Conservation (phyloP, 2,888 invertebrate species). For the Cheilosia vernalis region DNA sequence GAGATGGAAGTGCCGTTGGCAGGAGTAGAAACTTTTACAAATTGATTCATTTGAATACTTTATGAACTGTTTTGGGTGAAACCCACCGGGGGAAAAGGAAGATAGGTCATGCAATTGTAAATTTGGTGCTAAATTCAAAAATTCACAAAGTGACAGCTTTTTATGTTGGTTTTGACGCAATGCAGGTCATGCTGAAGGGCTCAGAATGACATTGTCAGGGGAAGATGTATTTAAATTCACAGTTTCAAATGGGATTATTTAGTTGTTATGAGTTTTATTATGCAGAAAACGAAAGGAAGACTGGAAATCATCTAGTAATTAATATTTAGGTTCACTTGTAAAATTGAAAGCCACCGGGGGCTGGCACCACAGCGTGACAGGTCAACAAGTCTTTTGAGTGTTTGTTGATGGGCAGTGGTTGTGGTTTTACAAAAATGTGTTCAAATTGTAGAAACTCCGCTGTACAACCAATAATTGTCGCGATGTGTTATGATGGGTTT, state of each 20-base stretch:
- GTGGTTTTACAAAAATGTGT: no score
- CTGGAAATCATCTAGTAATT: no score
- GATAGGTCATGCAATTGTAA: neutral
- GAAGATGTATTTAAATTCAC: neutral
- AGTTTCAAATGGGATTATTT: neutral
- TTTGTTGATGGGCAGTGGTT: no score
- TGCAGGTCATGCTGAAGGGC: conserved; percentile 10
- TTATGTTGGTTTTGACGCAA: conserved; percentile 31
- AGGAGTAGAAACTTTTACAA: conserved; percentile 18
- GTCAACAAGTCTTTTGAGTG: no score
- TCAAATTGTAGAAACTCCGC: no score
- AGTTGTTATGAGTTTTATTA: no score
- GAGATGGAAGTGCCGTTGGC: conserved; percentile 6
- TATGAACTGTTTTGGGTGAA: conserved; percentile 9
- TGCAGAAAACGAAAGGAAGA: no score
- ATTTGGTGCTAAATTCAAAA: conserved; percentile 14
- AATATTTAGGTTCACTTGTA: no score
- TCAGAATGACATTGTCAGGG: neutral
- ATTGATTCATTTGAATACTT: conserved; percentile 48
- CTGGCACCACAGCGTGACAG: no score
- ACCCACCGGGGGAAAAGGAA: neutral
- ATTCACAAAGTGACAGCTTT: conserved; percentile 6
- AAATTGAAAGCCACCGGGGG: no score
- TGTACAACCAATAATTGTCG: no score
- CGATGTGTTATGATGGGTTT: no score